Base-by-base conservation (phyloP, 2,888 invertebrate genomes). In the Tromatobia lineatoria region DNA sequence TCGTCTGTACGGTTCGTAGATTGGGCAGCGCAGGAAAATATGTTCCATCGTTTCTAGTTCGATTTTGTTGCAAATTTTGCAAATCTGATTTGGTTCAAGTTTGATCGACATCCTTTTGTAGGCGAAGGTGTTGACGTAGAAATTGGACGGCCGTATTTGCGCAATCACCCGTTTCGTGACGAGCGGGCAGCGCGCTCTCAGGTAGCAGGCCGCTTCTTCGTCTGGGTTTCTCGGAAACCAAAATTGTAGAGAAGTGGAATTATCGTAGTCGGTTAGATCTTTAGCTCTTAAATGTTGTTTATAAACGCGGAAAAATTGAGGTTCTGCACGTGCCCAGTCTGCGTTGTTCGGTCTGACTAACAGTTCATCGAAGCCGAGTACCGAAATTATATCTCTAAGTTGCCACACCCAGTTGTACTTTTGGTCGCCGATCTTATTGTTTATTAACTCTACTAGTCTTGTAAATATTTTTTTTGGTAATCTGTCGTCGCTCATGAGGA, bases 1-100 rank as follows among this genome's bases (percentile, higher is more conserved):
- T 70, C 50, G 70, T 23, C 70, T 71, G 18, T 71, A 71, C 34
- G 71, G 54, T 0, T 71, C 50, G 15, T 66, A 75, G 42, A 75
- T 75, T 47, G 66, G 47, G 18, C 75, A 25, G 66, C 6, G n/a
- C n/a, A 75, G 11, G 23, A 75, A 66, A 15, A 66, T 66, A 13
- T 75, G 66, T 18, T 66, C 47, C 66, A 75, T 45, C n/a, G 75
- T 61, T 75, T 75, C 47, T 20, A 15, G 0, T 20, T 75, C 66
- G 4, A 25, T 47, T 23, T 7, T 45, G 10, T 64, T 75, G 10
- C 66, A 61, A 18, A 75, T 45, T 61, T n/a, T 38, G 10, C 66
- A 66, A 20, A 0, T 29, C 47, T 66, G 47, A 23, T 11, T 64
- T 3, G 47, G 64, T 2, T 66, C 50, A 15, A 71, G 29, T 71